Evolutionary conservation across 2,113 vertebrate species (phyloP).

Genomic region (Gymnarchus niloticus): DNA sequence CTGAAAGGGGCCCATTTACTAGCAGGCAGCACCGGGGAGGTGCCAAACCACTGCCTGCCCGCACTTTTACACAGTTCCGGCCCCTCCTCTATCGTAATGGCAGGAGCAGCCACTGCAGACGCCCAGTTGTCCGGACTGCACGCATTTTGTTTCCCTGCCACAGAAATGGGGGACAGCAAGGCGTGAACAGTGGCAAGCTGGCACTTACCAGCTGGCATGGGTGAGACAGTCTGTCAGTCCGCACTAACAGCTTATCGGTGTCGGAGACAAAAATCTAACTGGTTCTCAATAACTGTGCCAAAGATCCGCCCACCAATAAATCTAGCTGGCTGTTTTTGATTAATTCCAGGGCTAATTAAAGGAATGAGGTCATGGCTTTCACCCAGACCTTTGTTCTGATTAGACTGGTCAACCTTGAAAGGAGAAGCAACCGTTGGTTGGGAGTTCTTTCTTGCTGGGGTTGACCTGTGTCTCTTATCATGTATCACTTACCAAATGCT

Average conservation of each 20-base stretch:
- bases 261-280: neutral
- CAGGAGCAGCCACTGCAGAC: neutral
- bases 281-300: neutral
- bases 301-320: neutral
- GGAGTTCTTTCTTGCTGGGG: neutral
- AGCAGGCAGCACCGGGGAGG: neutral
- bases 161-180: neutral
- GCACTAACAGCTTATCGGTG: neutral
- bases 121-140: neutral
- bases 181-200: neutral
- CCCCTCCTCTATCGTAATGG: neutral
- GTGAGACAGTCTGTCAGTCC: neutral
- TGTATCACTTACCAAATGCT: neutral
- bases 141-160: neutral
- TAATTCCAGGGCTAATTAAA: neutral
- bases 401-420: neutral
- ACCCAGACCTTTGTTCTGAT: neutral
- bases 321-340: neutral
- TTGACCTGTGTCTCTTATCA: neutral
- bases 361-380: neutral
- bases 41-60: neutral
- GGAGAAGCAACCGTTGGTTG: neutral
- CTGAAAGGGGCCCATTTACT: neutral
- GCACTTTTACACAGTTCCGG: neutral
- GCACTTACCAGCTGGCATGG: neutral